Base-by-base conservation (phyloP, 2,113 vertebrate genomes). In the Dascyllus trimaculatus region DNA sequence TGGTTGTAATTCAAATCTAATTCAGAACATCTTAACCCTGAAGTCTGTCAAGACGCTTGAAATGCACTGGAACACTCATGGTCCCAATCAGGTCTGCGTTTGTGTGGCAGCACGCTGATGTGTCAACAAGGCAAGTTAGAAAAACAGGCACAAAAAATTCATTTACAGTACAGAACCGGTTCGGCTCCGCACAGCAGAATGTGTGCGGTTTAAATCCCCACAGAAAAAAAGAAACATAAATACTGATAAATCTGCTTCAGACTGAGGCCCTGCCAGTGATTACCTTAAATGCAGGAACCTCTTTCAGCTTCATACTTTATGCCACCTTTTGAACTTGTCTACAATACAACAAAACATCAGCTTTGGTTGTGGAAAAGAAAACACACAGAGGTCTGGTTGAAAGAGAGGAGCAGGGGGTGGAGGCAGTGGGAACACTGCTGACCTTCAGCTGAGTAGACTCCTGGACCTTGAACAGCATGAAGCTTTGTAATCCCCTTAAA, bases 1-100 rank as follows among this genome's bases (percentile, higher is more conserved):
- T 91, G 97, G 97, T 96, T 98, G 98, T 99, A 99, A 99, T 98
- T 99, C 98, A 98, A 99, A 99, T 99, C 98, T 99, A 98, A 99
- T 99, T 98, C 98, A 97, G 97, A 99, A 98, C 98, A 99, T 99
- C 98, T 99, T 98, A 98, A 96, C 94, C 92, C 96, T 94, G 95
- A 92, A 96, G 97, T 96, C 97, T 99, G 98, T 99, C 98, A 98
- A 96, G 95, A 95, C 69, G 92, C 82, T 96, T 96, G 95, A 98
- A 98, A 97, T 95, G 95, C 94, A 91, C 95, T 95, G 95, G 93
- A 96, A 93, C 94, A 93, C 91, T 94, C 94, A 91, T 71, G 86
- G 93, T 94, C 95, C 95, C 95, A 94, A 93, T 96, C 92, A 93
- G 86, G 93, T 94, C 94, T 95, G 95, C 95, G 93, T 94, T 95